Evolutionary conservation across 1,140 invertebrate genomes (phyloP), one percentile per base, ranked within the genome.

Genomic region (Formica selysi): DNA sequence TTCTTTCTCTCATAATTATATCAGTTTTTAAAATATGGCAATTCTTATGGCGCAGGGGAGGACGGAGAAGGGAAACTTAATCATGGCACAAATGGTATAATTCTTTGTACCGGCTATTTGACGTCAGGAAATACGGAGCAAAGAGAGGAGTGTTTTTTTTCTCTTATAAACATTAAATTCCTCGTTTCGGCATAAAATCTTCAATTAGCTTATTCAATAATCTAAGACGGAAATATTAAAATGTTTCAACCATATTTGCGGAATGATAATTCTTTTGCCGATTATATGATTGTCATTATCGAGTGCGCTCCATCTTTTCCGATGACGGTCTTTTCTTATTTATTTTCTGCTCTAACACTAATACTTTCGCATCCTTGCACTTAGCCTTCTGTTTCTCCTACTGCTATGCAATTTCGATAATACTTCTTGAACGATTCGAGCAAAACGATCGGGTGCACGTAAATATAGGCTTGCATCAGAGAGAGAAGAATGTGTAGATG

Each of bases 11-110:
- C 22, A 48, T 59, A 70, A 78, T 57, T 44, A 36, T 88, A 26
- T 64, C 64, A 54, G 54, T 29, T 81, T 79, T 73, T 73, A 76
- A 86, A 91, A 84, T 88, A 91, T 91, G 91, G 91, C 91, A 91
- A 91, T 87, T 32, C 44, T 91, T 90, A 91, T 91, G 91, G 89
- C 90, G 89, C 51, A 32, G 44, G 44, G 10, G 11, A 48, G 5
- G 48, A 3, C 0, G 13, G 5, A 19, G 10, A 4, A 51, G 16
- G 48, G 16, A 19, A 88, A 86, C 62, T 76, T 87, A 83, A 87
- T 38, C 57, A 91, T 91, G 91, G 91, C 91, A 91, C 91, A 80
- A 81, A 86, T 48, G 48, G 51, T 78, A 16, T 22, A 78, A 36
- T 26, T 74, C 80, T 78, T 78, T 80, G 44, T 68, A 89, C 32